phyloP scores from a whole-genome alignment of 2,113 vertebrate species.

The Neomonachus schauinslandi region DNA sequence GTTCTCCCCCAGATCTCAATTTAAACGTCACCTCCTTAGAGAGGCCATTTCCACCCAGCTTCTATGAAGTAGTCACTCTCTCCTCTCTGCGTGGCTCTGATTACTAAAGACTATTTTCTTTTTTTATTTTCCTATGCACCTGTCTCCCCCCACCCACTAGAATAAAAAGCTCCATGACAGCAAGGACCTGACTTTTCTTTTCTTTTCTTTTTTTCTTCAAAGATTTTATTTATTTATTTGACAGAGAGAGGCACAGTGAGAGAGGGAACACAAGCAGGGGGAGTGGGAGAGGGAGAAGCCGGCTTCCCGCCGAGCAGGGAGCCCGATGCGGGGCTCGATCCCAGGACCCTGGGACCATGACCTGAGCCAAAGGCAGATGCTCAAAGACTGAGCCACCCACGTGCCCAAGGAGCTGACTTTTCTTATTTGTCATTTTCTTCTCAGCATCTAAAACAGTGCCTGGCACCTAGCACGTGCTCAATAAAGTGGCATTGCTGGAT shows the following conservation, averaged over 20 bases:
- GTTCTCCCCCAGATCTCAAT: not conserved
- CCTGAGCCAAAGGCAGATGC: no score
- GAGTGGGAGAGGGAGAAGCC: no score
- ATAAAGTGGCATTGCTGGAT: not conserved
- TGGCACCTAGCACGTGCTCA: not conserved
- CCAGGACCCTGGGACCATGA: no score
- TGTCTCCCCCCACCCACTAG: not conserved
- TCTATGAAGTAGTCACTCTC: not conserved
- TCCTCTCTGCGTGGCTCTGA: slow-evolving; percentile 9
- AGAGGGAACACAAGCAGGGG: no score
- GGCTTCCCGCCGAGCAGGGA: no score
- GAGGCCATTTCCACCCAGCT: not conserved
- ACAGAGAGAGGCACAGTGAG: no score
- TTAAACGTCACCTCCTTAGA: not conserved
- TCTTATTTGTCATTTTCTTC: not conserved
- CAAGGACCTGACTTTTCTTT: not conserved
- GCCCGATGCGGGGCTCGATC: no score
- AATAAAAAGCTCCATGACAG: not conserved
- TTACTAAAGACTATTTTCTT: not conserved
- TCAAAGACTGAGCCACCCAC: no score
- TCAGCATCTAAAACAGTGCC: not conserved
- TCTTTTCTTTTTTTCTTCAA: no score
- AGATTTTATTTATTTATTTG: no score
- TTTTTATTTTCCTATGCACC: not conserved
- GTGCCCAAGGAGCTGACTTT: not conserved